These are phyloP conservation scores for Carettochelys insculpta DNA, from an alignment of 2,113 vertebrate species.

Conservation along the genomic window DNA sequence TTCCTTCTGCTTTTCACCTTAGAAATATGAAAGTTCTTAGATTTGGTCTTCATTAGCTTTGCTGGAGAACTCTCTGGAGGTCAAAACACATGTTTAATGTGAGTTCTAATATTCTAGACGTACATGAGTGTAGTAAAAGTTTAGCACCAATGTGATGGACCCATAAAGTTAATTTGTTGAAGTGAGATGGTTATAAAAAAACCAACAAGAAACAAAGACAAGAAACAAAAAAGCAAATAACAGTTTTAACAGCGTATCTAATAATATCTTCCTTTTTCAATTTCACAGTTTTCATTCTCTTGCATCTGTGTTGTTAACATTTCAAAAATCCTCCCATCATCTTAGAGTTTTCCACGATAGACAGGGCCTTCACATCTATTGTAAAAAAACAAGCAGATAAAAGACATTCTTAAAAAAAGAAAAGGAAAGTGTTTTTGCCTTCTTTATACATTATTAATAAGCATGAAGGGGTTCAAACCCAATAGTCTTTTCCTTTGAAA, in stretches of 20 bases:
- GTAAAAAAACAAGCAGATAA: not conserved
- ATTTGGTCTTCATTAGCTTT: not conserved
- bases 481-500: not conserved
- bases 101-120: conserved; percentile 47
- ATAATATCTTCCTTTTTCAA: conserved; percentile 31
- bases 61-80: conserved; percentile 12
- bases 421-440: not conserved
- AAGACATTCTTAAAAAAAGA: not conserved
- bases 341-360: not conserved
- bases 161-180: conserved; percentile 48
- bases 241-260: not conserved
- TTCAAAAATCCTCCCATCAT: not conserved
- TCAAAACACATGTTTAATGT: not conserved
- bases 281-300: not conserved
- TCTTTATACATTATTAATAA: conserved; percentile 30
- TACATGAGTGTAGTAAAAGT: conserved; percentile 18
- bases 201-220: conserved; percentile 17
- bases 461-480: not conserved
- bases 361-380: not conserved
- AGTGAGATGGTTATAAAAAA: conserved; percentile 30
- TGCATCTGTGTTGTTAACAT: conserved; percentile 29
- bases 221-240: too few species aligned
- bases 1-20: not conserved
- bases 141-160: conserved; percentile 27
- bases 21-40: not conserved